A percentile compares a stretch with the other conserved stretches of the same genome.
These are phyloP conservation scores for Falco novaeseelandiae DNA, from an alignment of 2,797 vertebrate genomes.

Conservation along the genomic window DNA sequence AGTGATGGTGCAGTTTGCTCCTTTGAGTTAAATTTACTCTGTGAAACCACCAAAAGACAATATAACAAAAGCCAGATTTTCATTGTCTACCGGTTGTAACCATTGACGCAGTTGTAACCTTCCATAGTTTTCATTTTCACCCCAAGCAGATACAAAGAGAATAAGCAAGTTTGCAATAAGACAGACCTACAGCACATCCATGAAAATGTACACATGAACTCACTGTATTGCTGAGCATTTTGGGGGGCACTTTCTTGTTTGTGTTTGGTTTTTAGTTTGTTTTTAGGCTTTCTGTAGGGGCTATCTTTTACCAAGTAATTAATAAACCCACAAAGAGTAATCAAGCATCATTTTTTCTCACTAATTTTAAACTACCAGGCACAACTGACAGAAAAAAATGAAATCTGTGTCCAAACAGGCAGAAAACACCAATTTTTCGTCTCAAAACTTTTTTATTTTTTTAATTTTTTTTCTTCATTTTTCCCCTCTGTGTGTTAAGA, in stretches of 20 bases:
- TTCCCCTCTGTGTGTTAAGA: neutral
- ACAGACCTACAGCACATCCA: neutral
- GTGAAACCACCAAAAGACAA: neutral
- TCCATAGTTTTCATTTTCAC: neutral
- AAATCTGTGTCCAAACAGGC: neutral
- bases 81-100: neutral
- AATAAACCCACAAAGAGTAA: neutral
- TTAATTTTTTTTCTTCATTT: neutral
- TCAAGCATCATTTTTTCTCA: fast-evolving
- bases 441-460: neutral
- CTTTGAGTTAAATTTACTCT: neutral
- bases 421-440: neutral
- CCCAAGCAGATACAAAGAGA: neutral
- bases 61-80: neutral
- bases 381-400: neutral
- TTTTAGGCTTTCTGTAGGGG: neutral
- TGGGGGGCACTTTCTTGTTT: neutral
- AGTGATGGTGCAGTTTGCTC: neutral
- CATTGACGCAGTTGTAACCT: neutral
- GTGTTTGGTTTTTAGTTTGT: neutral
- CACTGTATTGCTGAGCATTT: neutral
- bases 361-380: neutral
- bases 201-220: neutral
- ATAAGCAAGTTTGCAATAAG: neutral
- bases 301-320: neutral